Conservation (phyloP, 2,113 vertebrate genomes). For the Xiphophorus couchianus region DNA sequence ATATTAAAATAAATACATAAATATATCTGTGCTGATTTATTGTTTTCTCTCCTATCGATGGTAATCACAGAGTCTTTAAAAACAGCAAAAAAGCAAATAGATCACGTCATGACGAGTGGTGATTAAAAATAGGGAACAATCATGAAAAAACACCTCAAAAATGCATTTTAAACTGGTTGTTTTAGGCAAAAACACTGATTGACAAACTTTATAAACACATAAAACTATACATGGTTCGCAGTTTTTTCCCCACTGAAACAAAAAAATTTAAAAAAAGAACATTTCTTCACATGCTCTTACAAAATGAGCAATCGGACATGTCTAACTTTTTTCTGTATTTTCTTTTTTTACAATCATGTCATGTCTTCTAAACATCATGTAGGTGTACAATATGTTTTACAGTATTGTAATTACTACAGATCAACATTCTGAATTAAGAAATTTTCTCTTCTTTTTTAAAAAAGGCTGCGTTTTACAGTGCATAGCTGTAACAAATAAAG, state of each 20-base stretch:
- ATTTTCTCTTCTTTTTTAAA: constrained; percentile 87
- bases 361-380: constrained; percentile 92
- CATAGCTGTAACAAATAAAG: constrained; percentile 99
- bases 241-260: constrained; percentile 58
- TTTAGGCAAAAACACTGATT: constrained; percentile 78
- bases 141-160: constrained; percentile 79
- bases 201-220: constrained; percentile 75
- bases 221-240: constrained; percentile 82
- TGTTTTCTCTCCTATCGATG: constrained; percentile 55
- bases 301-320: constrained; percentile 69
- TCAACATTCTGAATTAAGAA: constrained; percentile 98
- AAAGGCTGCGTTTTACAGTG: constrained; percentile 99
- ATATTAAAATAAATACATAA: constrained; percentile 85
- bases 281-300: constrained; percentile 77
- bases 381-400: constrained; percentile 91
- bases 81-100: constrained; percentile 58
- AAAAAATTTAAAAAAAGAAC: constrained; percentile 77
- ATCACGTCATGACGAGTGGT: constrained; percentile 65
- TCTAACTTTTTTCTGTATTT: constrained; percentile 14
- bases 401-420: constrained; percentile 91
- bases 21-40: constrained; percentile 71
- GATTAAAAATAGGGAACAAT: constrained; percentile 76
- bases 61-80: constrained; percentile 57
- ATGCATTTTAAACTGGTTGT: constrained; percentile 75
- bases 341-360: constrained; percentile 91